A percentile compares a stretch with the other conserved stretches of the same genome.
phyloP scores from a whole-genome alignment of 1,140 invertebrate genomes.

The Megalopta genalis region DNA sequence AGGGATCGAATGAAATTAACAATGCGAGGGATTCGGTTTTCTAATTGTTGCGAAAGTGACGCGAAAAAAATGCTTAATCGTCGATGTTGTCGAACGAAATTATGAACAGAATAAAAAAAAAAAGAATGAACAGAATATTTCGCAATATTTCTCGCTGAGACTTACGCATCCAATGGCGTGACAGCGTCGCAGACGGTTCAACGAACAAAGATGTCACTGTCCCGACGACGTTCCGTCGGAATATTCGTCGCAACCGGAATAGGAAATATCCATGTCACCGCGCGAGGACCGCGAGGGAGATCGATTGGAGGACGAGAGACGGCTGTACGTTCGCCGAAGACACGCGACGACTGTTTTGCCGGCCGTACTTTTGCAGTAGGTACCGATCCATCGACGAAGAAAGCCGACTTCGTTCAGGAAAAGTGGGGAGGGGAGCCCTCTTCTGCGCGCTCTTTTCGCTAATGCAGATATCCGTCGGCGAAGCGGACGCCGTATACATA shows the following conservation, averaged over 20 bases:
- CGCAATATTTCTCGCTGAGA: constrained; percentile 9
- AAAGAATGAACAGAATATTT: no score
- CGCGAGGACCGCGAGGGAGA: constrained; percentile 6
- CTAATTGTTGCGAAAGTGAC: no score
- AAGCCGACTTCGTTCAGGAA: constrained; percentile 43
- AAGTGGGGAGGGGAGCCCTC: constrained; percentile 61
- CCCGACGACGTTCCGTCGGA: constrained; percentile 1
- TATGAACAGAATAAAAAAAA: no score
- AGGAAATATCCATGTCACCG: constrained; percentile 26
- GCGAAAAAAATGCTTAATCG: no score
- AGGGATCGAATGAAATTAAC: no score
- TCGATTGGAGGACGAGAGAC: constrained; percentile 24
- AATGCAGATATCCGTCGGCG: constrained; percentile 50
- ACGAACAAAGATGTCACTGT: background rate
- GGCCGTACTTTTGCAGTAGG: constrained; percentile 36
- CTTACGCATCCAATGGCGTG: constrained; percentile 11
- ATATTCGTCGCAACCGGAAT: background rate
- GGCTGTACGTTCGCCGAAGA: constrained; percentile 51
- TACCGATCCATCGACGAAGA: constrained; percentile 59
- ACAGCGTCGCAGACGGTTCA: background rate
- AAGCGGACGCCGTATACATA: constrained; percentile 35
- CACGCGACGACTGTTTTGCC: constrained; percentile 60
- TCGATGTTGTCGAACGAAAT: no score
- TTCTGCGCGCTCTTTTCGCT: constrained; percentile 47
- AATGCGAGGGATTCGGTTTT: no score